phyloP scores from a whole-genome alignment of 30 jellyfish, hydroid and myxozoan species.

The Nemopilema nomurai region DNA sequence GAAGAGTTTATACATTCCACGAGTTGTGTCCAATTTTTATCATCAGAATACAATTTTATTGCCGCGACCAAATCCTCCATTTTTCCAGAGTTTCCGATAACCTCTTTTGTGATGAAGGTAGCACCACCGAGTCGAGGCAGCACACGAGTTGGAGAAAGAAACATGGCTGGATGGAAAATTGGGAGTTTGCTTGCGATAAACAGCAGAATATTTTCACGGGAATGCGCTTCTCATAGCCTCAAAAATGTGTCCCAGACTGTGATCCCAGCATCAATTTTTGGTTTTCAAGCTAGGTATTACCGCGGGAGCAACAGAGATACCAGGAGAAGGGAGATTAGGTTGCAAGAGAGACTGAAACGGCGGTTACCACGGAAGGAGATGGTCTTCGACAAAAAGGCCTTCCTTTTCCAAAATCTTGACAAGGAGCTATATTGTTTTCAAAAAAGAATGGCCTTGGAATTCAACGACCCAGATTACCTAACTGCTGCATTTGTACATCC shows the following conservation, averaged over 20 bases:
- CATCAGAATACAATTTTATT: conserved; percentile 82
- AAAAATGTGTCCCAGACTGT: neutral
- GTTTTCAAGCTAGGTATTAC: conserved; percentile 39
- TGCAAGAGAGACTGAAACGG: conserved; percentile 35
- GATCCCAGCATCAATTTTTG: neutral
- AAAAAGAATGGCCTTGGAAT: conserved; percentile 62
- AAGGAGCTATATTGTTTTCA: conserved; percentile 82
- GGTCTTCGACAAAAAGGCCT: conserved; percentile 59
- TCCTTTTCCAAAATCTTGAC: conserved; percentile 70
- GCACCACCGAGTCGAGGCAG: neutral
- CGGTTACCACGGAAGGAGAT: conserved; percentile 19
- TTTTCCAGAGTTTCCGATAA: neutral
- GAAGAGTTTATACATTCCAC: conserved; percentile 82
- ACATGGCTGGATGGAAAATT: conserved; percentile 9
- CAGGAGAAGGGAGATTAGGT: conserved; percentile 48
- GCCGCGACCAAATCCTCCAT: conserved; percentile 98
- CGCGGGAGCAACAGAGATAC: conserved; percentile 92
- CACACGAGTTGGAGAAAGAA: neutral
- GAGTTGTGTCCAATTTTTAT: conserved; percentile 85
- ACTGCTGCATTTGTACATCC: conserved; percentile 82
- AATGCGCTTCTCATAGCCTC: neutral
- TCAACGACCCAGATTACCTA: conserved; percentile 47
- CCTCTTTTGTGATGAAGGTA: conserved; percentile 4
- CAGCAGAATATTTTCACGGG: neutral
- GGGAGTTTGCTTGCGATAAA: neutral